phyloP scores from a whole-genome alignment of 2,113 vertebrate genomes.

The Tursiops truncatus region DNA sequence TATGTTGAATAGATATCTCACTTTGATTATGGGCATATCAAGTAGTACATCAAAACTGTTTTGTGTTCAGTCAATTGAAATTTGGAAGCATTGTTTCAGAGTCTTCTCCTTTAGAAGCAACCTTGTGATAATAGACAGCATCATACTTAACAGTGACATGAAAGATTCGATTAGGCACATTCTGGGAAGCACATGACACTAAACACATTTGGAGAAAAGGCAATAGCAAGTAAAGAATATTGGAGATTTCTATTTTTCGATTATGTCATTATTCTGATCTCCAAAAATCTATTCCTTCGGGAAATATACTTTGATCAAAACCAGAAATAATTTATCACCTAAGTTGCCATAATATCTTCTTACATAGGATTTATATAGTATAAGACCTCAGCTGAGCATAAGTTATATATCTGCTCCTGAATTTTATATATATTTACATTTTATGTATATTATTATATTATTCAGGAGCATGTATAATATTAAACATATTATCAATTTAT shows the following conservation, averaged over 20 bases:
- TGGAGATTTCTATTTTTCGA: slow-evolving; percentile 20
- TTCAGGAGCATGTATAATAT: background rate
- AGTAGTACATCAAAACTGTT: background rate
- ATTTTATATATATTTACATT: background rate
- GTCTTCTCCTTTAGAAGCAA: background rate
- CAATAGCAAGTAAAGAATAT: background rate
- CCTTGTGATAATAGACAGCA: background rate
- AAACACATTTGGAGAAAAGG: slow-evolving; percentile 13
- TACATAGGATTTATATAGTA: background rate
- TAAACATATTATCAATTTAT: background rate
- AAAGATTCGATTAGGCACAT: background rate
- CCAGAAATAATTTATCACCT: background rate
- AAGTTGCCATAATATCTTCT: background rate
- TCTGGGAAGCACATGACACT: background rate
- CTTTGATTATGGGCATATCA: background rate
- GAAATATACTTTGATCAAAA: slow-evolving; percentile 41
- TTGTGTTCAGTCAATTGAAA: background rate
- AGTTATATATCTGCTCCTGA: background rate
- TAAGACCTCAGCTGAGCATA: background rate
- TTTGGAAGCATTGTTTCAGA: background rate
- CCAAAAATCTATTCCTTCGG: background rate
- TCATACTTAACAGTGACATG: background rate
- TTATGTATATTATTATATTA: background rate
- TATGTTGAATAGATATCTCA: background rate
- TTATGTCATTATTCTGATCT: background rate